Conservation (phyloP, 2,888 invertebrate species). For the Meloe dianella region DNA sequence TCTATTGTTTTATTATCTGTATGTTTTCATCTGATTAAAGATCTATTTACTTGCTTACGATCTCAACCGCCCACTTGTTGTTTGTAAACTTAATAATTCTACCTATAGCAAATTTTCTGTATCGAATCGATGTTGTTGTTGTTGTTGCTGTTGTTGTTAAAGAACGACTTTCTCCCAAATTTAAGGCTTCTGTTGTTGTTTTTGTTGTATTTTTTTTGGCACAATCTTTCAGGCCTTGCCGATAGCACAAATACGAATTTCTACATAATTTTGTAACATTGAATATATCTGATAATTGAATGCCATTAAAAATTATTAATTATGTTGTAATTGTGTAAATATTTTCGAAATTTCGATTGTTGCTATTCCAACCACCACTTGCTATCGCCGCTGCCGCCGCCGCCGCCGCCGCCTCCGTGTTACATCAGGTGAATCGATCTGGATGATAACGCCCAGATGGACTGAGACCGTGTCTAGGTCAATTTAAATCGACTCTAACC, state of each 20-base stretch:
- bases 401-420: neutral
- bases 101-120: too few relatives aligned
- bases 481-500: neutral
- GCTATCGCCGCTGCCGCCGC: neutral
- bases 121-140: too few relatives aligned
- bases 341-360: neutral
- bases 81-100: too few relatives aligned
- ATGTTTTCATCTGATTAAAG: too few relatives aligned
- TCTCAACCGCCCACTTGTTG: too few relatives aligned
- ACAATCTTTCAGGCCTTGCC: neutral
- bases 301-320: neutral
- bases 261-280: conserved; percentile 2
- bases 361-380: too few relatives aligned
- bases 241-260: neutral
- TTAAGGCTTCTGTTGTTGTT: too few relatives aligned
- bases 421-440: conserved; percentile 7
- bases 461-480: conserved; percentile 2
- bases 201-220: too few relatives aligned
- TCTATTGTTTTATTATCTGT: too few relatives aligned
- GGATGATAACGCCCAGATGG: neutral
- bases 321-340: neutral
- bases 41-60: too few relatives aligned
- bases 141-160: too few relatives aligned
- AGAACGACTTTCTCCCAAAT: too few relatives aligned
- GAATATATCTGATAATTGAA: neutral